phyloP scores from a whole-genome alignment of 2,797 vertebrate species.

The Pseudotriccus pelzelni region DNA sequence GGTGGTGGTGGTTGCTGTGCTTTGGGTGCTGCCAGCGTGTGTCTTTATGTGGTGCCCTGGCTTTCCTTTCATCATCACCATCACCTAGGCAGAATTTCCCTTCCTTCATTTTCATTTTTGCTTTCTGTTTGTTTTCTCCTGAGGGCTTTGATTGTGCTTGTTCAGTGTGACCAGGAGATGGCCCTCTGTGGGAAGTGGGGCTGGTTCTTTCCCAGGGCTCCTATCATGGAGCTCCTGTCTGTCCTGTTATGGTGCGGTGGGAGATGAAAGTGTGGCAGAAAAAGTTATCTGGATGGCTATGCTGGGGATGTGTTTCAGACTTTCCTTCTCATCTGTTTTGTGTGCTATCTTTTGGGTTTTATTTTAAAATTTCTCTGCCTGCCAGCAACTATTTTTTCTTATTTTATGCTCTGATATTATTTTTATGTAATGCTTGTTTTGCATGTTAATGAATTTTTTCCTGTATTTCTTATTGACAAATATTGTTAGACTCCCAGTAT shows the following conservation, averaged over 20 bases:
- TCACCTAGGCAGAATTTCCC: not conserved
- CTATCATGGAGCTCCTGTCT: not conserved
- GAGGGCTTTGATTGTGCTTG: not conserved
- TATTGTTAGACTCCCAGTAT: not conserved
- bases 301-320: not conserved
- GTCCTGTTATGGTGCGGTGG: accelerated
- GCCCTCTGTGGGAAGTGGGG: accelerated
- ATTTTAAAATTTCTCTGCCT: not conserved
- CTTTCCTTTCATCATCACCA: conserved; percentile 28
- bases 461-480: not conserved
- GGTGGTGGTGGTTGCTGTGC: not conserved
- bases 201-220: not conserved
- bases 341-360: not conserved
- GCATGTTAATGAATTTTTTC: not conserved
- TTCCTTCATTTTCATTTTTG: not conserved
- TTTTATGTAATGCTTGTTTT: not conserved
- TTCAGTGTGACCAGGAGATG: not conserved
- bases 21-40: accelerated
- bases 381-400: not conserved
- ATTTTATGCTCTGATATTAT: not conserved
- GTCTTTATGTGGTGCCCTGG: not conserved
- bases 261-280: accelerated
- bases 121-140: not conserved
- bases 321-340: not conserved
- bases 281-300: accelerated